phyloP scores from a whole-genome alignment of 2,113 vertebrate species.

The Dunckerocampus dactyliophorus region DNA sequence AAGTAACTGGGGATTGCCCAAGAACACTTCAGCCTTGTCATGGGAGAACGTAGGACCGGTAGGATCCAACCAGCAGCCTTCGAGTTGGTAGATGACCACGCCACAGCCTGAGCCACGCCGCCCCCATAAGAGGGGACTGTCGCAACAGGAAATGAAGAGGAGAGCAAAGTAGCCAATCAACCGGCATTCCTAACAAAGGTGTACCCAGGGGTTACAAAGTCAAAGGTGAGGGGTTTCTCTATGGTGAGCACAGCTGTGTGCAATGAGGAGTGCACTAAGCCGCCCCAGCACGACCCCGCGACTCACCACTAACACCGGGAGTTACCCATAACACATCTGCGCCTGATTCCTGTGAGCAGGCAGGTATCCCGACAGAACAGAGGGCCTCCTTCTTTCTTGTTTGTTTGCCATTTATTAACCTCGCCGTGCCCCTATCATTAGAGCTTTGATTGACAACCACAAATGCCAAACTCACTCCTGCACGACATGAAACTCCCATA shows the following conservation, averaged over 20 bases:
- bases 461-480: constrained; percentile 26
- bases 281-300: constrained; percentile 55
- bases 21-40: too few relatives aligned
- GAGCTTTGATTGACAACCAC: constrained; percentile 66
- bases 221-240: constrained; percentile 59
- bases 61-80: too few relatives aligned
- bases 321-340: constrained; percentile 75
- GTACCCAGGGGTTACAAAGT: constrained; percentile 55
- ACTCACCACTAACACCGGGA: constrained; percentile 55
- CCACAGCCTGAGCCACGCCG: too few relatives aligned
- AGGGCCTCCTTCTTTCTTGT: constrained; percentile 64
- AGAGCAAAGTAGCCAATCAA: constrained; percentile 67
- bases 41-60: too few relatives aligned
- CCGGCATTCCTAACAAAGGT: constrained; percentile 61
- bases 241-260: constrained; percentile 69
- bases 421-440: constrained; percentile 50
- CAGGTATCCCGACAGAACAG: constrained; percentile 60
- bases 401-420: constrained; percentile 76
- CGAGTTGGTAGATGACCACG: too few relatives aligned
- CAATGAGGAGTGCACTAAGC: constrained; percentile 63
- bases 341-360: constrained; percentile 62
- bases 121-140: constrained; percentile 39
- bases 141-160: constrained; percentile 69
- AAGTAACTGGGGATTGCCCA: too few relatives aligned
- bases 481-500: not conserved